Conservation (phyloP, 2,797 vertebrate genomes). For the Alosa sapidissima region DNA sequence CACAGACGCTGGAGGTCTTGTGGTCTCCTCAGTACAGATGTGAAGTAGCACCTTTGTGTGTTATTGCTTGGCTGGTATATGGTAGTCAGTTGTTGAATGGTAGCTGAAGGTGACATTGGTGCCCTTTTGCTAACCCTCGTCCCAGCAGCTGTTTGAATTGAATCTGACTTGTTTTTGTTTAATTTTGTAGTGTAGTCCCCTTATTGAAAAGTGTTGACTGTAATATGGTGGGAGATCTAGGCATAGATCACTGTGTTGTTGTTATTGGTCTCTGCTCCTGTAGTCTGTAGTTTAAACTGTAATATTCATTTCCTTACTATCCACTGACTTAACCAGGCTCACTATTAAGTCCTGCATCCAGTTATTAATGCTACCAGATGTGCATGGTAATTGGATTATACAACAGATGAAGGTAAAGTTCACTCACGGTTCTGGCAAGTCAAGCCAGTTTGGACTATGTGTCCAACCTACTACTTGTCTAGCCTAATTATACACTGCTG, state of each 20-base stretch:
- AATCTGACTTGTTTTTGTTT: neutral
- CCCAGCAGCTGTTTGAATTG: neutral
- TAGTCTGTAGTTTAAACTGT: neutral
- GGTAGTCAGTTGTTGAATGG: neutral
- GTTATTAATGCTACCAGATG: neutral
- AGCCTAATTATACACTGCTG: neutral
- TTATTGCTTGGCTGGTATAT: neutral
- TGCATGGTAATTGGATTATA: neutral
- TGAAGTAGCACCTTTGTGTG: neutral
- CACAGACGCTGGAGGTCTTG: neutral
- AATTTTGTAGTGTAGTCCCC: neutral
- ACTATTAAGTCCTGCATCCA: neutral
- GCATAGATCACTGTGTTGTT: neutral
- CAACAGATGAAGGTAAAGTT: neutral
- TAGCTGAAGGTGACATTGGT: neutral
- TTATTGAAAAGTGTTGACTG: neutral
- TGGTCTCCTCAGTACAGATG: neutral
- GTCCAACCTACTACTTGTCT: neutral
- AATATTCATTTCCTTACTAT: neutral
- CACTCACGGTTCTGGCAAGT: neutral
- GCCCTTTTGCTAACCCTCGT: neutral
- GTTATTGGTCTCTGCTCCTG: neutral
- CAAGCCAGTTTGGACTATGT: neutral
- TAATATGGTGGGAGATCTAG: neutral
- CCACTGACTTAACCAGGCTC: neutral